These are phyloP conservation scores for Lacanobia oleracea DNA, from an alignment of 2,888 invertebrate genomes.

Conservation along the genomic window DNA sequence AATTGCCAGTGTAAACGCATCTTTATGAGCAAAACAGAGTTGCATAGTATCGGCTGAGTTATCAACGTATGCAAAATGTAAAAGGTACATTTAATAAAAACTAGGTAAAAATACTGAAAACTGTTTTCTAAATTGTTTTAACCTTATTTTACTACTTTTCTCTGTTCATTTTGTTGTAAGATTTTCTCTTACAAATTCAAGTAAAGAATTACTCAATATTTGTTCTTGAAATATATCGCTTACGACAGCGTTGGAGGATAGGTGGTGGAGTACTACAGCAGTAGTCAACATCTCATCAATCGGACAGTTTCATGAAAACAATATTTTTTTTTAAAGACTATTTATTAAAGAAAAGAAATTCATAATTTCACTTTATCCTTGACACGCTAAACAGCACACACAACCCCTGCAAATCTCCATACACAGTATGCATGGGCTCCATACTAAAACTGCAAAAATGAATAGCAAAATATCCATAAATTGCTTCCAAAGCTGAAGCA, in stretches of 20 bases:
- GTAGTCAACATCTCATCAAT: neutral
- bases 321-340: neutral
- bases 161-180: too few relatives aligned
- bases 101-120: neutral
- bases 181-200: neutral
- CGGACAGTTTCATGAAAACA: neutral
- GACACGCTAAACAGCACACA: constrained; percentile 75
- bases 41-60: too few relatives aligned
- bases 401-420: constrained; percentile 72
- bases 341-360: constrained; percentile 9
- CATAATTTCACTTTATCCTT: constrained; percentile 49
- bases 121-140: neutral
- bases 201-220: neutral
- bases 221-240: neutral
- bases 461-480: constrained; percentile 74
- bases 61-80: neutral
- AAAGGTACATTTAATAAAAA: neutral
- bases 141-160: neutral
- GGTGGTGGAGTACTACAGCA: neutral
- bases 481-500: constrained; percentile 72
- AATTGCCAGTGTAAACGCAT: neutral
- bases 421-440: constrained; percentile 78
- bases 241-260: neutral
- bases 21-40: too few relatives aligned
- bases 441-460: constrained; percentile 74